These are phyloP conservation scores for Pandemis cinnamomeana DNA, from an alignment of 2,888 invertebrate species.

Conservation along the genomic window DNA sequence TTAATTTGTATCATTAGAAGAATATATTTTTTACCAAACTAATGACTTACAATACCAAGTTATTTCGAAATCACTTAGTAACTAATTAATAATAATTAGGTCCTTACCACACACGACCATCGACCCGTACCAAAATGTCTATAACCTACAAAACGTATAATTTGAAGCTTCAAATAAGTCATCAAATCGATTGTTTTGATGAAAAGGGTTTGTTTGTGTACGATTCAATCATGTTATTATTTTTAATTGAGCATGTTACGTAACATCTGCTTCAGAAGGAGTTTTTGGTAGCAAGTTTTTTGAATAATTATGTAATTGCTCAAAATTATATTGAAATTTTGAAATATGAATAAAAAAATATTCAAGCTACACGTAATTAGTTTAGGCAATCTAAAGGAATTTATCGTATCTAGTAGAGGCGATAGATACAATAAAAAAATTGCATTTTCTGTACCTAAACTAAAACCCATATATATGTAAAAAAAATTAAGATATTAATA, in stretches of 20 bases:
- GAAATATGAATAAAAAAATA: not conserved
- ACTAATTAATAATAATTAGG: slow-evolving; percentile 49
- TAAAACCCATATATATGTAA: no score
- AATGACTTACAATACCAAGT: not conserved
- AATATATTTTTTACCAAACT: not conserved
- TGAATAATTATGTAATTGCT: slow-evolving; percentile 15
- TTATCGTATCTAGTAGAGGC: not conserved
- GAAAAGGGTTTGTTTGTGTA: slow-evolving; percentile 69
- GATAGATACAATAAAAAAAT: no score
- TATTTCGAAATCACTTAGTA: slow-evolving; percentile 50
- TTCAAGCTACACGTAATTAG: not conserved
- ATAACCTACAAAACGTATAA: slow-evolving; percentile 65
- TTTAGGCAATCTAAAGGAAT: not conserved
- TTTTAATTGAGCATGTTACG: slow-evolving; percentile 67
- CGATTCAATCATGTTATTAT: slow-evolving; percentile 73
- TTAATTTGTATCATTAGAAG: not conserved
- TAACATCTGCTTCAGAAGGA: slow-evolving; percentile 63
- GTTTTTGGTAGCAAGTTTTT: slow-evolving; percentile 45
- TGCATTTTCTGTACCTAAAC: no score
- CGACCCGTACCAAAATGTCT: slow-evolving; percentile 50
- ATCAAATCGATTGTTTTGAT: slow-evolving; percentile 73
- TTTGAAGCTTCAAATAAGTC: slow-evolving; percentile 72
- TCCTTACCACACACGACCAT: slow-evolving; percentile 64
- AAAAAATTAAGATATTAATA: no score
- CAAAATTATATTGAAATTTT: not conserved